Base-by-base conservation (phyloP, 2,113 vertebrate species). In the Upupa epops region DNA sequence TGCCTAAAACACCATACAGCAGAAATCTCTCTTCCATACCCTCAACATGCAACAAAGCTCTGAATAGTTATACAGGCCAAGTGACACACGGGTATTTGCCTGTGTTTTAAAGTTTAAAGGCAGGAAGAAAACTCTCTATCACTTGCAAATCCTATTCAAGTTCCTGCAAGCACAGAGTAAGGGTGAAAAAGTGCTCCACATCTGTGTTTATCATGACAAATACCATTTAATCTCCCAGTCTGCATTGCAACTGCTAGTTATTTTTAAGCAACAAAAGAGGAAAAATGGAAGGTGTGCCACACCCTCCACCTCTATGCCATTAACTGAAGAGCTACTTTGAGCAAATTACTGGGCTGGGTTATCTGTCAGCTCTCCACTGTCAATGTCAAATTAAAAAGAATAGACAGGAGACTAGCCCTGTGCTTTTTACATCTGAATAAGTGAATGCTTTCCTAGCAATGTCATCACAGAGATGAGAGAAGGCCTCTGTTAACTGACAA, bases 151-250 rank as follows among this genome's bases (percentile, higher is more conserved):
- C 55, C 77, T 63, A n/a, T 91, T 77, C 98, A 98, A 97, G 98
- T 98, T 97, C 61, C 96, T 97, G 95, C 97, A 98, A 71, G 98
- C 86, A 97, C 83, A 95, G 61, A 31, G 78, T 64, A 74, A 89
- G 81, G 92, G 94, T 95, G 85, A 97, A 97, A 97, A 97, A 96
- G 89, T 95, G 97, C 95, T 94, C 92, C 94, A 97, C 93, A 97
- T 97, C 95, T 98, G 96, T 97, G 89, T 95, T 97, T 97, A 95
- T 97, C 95, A 89, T 96, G 92, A 96, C 66, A 97, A 97, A 98
- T 97, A 95, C 94, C 76, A 91, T 95, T 97, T 97, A 97, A 97
- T 96, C 68, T 93, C 76, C 64, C 45, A 69, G 71, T 87, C 93
- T 97, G 83, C 90, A 82, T 94, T 95, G 78, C 95, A 96, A 93